Base-by-base conservation (phyloP, 2,797 vertebrate genomes). In the Ispidina picta region DNA sequence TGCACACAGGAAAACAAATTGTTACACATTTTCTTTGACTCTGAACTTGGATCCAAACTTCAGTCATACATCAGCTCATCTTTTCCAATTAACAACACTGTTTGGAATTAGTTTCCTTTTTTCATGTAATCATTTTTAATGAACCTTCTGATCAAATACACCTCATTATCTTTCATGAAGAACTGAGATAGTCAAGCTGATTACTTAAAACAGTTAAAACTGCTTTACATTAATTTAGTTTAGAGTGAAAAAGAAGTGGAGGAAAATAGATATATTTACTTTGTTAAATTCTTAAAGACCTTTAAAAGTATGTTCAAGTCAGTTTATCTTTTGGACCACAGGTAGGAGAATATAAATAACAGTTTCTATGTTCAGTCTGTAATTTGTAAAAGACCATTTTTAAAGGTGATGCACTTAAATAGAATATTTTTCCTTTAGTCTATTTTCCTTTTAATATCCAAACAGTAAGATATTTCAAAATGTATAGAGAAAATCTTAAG, bases 1-100 rank as follows among this genome's bases (percentile, higher is more conserved):
- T 92, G 68, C 87, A 89, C 83, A 79, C 20, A 88, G 89, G 88
- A 95, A 94, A 93, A 88, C 84, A 97, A 96, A 96, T 91, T 35
- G 15, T 78, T 88, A 72, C 41, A 74, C 54, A 64, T 91, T 91
- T 95, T 92, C 54, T 94, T 85, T 93, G 65, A 93, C 72, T 93
- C 80, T 78, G 66, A 90, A 75, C 82, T 93, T 71, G 60, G 63
- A 94, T 93, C 58, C 52, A 37, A 84, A 91, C 93, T 95, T 97
- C 76, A 92, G 78, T 85, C 49, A 49, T 80, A 90, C 2, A 3
- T 87, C 92, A 92, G 70, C 35, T 80, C 77, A 84, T 93, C 59
- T 86, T 92, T 94, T 88, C 73, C 80, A 96, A 93, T 95, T 94
- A 96, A 60, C 72, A 89, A 55, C 75, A 65, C 56, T 79, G 23